Conservation (phyloP, 2,888 invertebrate genomes). For the Petrophora chlorosata region DNA sequence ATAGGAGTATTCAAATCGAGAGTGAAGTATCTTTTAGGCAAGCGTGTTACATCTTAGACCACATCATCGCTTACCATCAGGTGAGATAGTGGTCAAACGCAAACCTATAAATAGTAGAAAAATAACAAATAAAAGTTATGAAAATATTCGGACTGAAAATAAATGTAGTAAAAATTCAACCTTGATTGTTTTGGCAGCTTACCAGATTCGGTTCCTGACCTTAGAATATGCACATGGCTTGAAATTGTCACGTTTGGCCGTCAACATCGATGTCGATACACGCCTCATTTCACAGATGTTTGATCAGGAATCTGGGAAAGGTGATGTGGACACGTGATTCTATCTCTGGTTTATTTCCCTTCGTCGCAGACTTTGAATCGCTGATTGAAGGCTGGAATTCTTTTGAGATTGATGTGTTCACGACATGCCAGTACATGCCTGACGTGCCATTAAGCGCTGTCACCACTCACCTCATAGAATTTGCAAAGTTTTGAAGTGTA, state of each 20-base stretch:
- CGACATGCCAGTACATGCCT: neutral
- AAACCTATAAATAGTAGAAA: too few species aligned
- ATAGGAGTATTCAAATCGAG: too few species aligned
- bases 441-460: neutral
- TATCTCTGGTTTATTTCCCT: slow-evolving; percentile 5
- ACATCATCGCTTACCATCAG: too few species aligned
- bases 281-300: neutral
- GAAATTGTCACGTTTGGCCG: slow-evolving; percentile 25
- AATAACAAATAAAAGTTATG: too few species aligned
- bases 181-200: slow-evolving; percentile 27
- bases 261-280: neutral
- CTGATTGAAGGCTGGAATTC: neutral
- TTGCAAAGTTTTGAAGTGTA: too few species aligned
- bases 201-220: slow-evolving; percentile 25
- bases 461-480: too few species aligned
- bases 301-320: too few species aligned
- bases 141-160: slow-evolving; percentile 12
- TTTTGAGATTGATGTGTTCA: neutral
- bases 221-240: slow-evolving; percentile 24
- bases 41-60: too few species aligned
- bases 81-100: too few species aligned
- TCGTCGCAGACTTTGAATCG: neutral
- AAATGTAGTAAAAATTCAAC: slow-evolving; percentile 22
- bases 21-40: too few species aligned
- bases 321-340: neutral